Evolutionary conservation across 2,888 invertebrate species (phyloP).

Genomic region (Monoplex corrugatus): DNA sequence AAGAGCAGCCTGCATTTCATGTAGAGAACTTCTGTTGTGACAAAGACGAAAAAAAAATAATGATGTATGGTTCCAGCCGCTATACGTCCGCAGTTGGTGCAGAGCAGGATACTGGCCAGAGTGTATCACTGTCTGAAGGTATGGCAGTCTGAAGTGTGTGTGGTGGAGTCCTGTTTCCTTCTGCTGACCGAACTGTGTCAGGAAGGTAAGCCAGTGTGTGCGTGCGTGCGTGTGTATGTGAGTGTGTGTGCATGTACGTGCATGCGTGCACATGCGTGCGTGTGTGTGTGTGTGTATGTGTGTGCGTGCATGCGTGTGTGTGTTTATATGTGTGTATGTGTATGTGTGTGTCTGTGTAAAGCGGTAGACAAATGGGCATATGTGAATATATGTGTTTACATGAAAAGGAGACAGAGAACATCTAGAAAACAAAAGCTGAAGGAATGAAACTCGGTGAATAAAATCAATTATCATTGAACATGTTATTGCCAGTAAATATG

Average conservation of each 20-base stretch:
- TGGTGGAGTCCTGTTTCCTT: constrained; percentile 49
- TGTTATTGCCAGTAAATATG: too few relatives aligned
- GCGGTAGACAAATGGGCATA: not conserved
- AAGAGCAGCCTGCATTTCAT: too few relatives aligned
- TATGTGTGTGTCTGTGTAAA: too few relatives aligned
- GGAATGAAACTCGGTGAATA: too few relatives aligned
- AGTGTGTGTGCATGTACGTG: not conserved
- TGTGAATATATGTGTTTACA: not conserved
- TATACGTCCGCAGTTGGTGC: constrained; percentile 14
- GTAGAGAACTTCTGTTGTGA: too few relatives aligned
- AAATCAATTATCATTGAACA: too few relatives aligned
- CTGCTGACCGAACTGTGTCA: constrained; percentile 51
- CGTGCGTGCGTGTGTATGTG: not conserved
- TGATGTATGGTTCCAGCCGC: constrained; percentile 27
- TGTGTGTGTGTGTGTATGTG: not conserved
- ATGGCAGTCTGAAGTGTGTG: constrained; percentile 44
- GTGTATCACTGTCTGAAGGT: constrained; percentile 43
- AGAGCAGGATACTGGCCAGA: not conserved
- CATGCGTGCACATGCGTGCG: not conserved
- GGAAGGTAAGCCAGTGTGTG: constrained; percentile 34
- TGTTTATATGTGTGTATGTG: not conserved
- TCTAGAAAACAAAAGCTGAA: too few relatives aligned
- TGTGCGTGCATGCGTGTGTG: not conserved
- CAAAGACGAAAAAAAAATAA: too few relatives aligned
- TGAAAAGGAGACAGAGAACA: too few relatives aligned